Base-by-base conservation (phyloP, 2,888 invertebrate genomes). In the Syritta pipiens region DNA sequence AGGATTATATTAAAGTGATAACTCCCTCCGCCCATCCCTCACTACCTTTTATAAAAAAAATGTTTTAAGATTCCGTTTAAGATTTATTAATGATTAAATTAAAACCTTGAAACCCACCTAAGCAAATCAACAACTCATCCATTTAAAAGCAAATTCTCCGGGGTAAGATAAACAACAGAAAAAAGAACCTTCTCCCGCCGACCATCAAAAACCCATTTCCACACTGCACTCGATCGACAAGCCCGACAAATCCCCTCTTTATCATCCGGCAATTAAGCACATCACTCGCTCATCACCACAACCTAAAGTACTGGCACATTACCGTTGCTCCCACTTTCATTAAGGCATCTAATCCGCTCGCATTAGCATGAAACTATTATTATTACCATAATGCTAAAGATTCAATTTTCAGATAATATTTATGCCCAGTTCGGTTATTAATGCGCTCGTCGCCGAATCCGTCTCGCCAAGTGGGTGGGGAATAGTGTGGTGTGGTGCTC, bases 401-500 rank as follows among this genome's bases (percentile, higher is more conserved):
- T 79, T 79, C 67, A 79, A 79, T 79, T 79, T 79, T 49, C 49
- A 40, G 75, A 65, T 75, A 75, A 69, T 69, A 69, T 81, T 81
- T 69, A 81, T 63, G 68, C 14, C 53, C 75, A 75, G 75, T 81
- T 81, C 57, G 48, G 68, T 63, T 62, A 62, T 68, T 68, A 63
- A 74, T 74, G 42, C 24, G n/a, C 17, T 49, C 26, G 12, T 35
- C 44, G 22, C n/a, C 6, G 48, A 30, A 12, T 26, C n/a, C n/a
- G n/a, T n/a, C n/a, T n/a, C n/a, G n/a, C n/a, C n/a, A 22, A 10
- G 12, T 46, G 79, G 65, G 59, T 76, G 81, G 59, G 67, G 69
- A n/a, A n/a, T n/a, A n/a, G 76, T 67, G 68, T 62, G 81, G 75
- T 82, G 83, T 79, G 77, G 81, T 81, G n/a, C n/a, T n/a, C n/a